Evolutionary conservation across 92 coral and sea anemone species (phyloP), one percentile per base, ranked within the genome.

Genomic region (Parazoanthus darwini): DNA sequence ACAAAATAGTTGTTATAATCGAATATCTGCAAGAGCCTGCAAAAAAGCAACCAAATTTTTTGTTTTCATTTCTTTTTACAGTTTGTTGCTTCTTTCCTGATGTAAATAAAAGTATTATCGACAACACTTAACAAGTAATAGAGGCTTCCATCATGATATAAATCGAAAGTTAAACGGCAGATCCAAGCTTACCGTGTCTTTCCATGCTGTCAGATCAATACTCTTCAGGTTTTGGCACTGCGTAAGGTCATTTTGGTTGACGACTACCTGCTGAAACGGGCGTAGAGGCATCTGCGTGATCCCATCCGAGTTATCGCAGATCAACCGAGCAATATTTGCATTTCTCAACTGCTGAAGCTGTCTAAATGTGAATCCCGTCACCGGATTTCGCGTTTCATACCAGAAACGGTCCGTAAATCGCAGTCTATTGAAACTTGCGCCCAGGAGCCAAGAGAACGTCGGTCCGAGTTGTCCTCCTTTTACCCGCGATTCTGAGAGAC

Each of bases 341-440:
- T 90, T 46, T 29, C 92, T 59, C 50, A 90, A 33, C 16, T 81
- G 76, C 36, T 71, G 29, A 76, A 90, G 20, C 59, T 90, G 92
- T 8, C 18, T 36, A 37, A 39, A 22, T 5, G 89, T 71, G 18
- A 90, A 90, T 38, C 92, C 92, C n/a, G 58, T 79, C 66, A 59
- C 33, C 1, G 71, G 66, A 56, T 90, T 81, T 43, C 78, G 46
- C 14, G 89, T 78, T 54, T 90, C 92, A 39, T 90, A 90, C 92
- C 33, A 29, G 33, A 29, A 29, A 29, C 33, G 33, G 33, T 29
- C 33, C 33, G 33, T 29, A 29, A 29, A 43, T 3, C 92, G 84
- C 35, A 90, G 81, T 26, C 86, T 51, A 63, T 33, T 66, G 26
- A 85, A 85, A 20, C 76, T 63, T 56, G 72, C 43, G 20, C 46